Evolutionary conservation across 1,140 invertebrate species (phyloP), one percentile per base, ranked within the genome.

Genomic region (Propsilocerus akamusi): DNA sequence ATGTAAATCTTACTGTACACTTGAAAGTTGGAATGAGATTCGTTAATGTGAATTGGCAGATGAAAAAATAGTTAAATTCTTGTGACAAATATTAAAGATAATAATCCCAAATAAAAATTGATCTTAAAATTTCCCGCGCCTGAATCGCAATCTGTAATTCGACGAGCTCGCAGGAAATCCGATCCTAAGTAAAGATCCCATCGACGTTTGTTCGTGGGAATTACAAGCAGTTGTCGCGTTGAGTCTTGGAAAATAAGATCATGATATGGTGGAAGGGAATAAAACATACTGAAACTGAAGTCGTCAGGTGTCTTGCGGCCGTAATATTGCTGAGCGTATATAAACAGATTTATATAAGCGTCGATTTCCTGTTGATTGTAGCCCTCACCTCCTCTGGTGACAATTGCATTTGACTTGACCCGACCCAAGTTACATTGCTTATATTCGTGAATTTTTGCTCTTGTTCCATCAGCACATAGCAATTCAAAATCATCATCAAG

Each of bases 161-260:
- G 69, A 53, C 79, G 72, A 1, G 85, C 83, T 53, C 80, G 71
- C 72, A 89, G 74, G 60, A 84, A 89, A 59, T 85, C 78, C 22
- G 64, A 62, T 0, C 85, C 84, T 17, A 89, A 62, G 61, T 87
- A 88, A 11, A 58, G 51, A 5, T 69, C 62, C 4, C 75, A 75
- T 46, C 78, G 67, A 12, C 85, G 69, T 56, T 82, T 64, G 1
- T 71, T 66, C 23, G 72, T 66, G 4, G 74, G 70, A 23, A 92
- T 72, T 0, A 83, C 67, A 53, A 77, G 71, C n/a, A 94, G 65
- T 56, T 90, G 85, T 25, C 87, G 80, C 0, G 90, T 84, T 0
- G 88, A 84, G 63, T 94, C 89, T 69, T 91, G 88, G 67, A 95
- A 95, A 53, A 95, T 94, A 0, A 94, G 66, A 68, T 95, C 89